Evolutionary conservation across 2,113 vertebrate genomes (phyloP), one percentile per base, ranked within the genome.

Genomic region (Alligator sinensis): DNA sequence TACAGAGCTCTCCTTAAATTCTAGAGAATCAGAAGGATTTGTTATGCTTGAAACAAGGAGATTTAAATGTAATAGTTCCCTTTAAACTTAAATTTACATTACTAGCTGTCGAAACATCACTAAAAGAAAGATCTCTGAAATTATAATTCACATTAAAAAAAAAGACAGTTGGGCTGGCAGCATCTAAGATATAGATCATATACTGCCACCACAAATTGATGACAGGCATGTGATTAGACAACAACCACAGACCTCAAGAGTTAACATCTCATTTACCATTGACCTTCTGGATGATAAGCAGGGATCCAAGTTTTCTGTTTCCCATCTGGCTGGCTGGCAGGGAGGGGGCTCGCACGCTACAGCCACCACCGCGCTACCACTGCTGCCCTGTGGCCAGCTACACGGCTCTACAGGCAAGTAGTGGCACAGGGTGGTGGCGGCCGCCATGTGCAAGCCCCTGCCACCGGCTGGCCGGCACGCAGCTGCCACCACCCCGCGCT

Each of bases 211-310:
- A 47, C 47, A 47, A 47, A 47, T 47, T 47, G 47, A 9, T 47
- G 47, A 47, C 47, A 47, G 10, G 5, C 87, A 88, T 2, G 74
- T 2, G 78, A 91, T 75, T 77, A 82, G 83, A 60, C 82, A 90
- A 80, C 92, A 70, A 34, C 19, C 82, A 78, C 3, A 62, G 14
- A 18, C 4, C 0, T 78, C 64, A 38, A 38, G 21, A 19, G 22
- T 82, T 2, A 34, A 91, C 22, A 68, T 5, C 4, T 85, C 74
- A 75, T 90, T 92, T 58, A 94, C 82, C 87, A 76, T 8, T 95
- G 95, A 94, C 93, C 84, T 96, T 97, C 96, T 95, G 96, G 96
- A 97, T 90, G 88, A 96, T 75, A 95, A 93, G 82, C 47, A 47
- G 47, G 47, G 47, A 47, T 47, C 47, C 47, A 47, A 47, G 47